Evolutionary conservation across 2,888 invertebrate species (phyloP).

Genomic region (Apantesis nais): DNA sequence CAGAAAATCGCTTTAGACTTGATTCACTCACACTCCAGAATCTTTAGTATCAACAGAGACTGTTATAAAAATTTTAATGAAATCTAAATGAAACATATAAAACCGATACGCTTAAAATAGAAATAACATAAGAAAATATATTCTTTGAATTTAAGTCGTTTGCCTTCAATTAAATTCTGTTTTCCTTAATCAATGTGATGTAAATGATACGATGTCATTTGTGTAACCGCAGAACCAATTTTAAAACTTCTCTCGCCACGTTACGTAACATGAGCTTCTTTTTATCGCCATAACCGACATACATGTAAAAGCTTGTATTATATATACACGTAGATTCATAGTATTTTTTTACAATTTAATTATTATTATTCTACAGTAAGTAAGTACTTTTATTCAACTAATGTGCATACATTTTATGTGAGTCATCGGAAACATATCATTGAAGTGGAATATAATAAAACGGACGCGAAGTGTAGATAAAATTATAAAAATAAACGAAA

Average conservation of each 20-base stretch:
- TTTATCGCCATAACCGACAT: too few species aligned
- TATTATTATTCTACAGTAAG: neutral
- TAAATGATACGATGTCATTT: slow-evolving; percentile 11
- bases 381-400: neutral
- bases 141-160: neutral
- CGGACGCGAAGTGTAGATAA: slow-evolving; percentile 53
- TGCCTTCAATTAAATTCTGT: slow-evolving; percentile 10
- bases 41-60: neutral
- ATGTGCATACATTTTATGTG: slow-evolving; percentile 6
- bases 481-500: slow-evolving; percentile 50
- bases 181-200: slow-evolving; percentile 16
- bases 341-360: neutral
- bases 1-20: too few species aligned
- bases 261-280: too few species aligned
- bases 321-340: too few species aligned
- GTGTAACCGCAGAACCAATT: slow-evolving; percentile 7
- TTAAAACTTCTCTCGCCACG: too few species aligned
- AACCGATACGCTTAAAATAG: neutral
- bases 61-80: neutral
- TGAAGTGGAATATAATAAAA: slow-evolving; percentile 64
- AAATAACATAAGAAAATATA: neutral
- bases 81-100: neutral
- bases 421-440: slow-evolving; percentile 44
- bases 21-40: too few species aligned
- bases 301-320: too few species aligned